Base-by-base conservation (phyloP, 2,797 vertebrate species). In the Buceros bicornis region DNA sequence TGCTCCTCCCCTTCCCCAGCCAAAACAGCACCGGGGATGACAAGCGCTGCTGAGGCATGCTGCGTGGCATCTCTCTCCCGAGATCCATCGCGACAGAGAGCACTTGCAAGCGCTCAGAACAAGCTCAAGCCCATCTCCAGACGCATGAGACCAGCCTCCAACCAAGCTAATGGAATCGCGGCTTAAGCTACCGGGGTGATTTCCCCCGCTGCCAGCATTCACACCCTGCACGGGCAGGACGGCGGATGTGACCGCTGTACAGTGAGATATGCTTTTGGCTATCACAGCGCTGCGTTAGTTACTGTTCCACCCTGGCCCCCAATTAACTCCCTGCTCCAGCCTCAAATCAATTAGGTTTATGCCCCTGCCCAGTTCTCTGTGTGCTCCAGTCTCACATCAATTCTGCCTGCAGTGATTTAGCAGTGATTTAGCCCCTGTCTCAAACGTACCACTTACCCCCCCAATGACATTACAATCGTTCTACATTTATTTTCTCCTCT, bases 341-440 rank as follows among this genome's bases (percentile, higher is more conserved):
- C 92, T 96, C 96, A 95, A 96, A 96, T 97, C 96, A 97, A 96
- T 96, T 96, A 97, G 92, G 95, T 96, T 97, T 96, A 96, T 96
- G 95, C 95, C 95, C 94, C 95, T 97, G 95, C 94, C 95, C 95
- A 77, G 94, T 96, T 97, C 96, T 96, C 94, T 87, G 93, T 94
- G 87, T 95, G 95, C 86, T 96, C 81, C 90, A 96, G 83, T 71
- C 96, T 97, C 94, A 96, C 96, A 96, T 97, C 96, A 96, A 95
- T 97, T 97, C 93, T 73, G 95, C 96, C 96, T 96, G 96, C 95
- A 96, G 96, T 97, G 96, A 97, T 96, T 97, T 97, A 96, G 90
- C 90, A 93, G 95, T 97, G 95, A 97, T 96, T 97, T 97, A 97
- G 96, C 92, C 96, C 96, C 94, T 96, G 93, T 96, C 95, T 97